Base-by-base conservation (phyloP, 2,888 invertebrate species). In the Perithous albicinctus region DNA sequence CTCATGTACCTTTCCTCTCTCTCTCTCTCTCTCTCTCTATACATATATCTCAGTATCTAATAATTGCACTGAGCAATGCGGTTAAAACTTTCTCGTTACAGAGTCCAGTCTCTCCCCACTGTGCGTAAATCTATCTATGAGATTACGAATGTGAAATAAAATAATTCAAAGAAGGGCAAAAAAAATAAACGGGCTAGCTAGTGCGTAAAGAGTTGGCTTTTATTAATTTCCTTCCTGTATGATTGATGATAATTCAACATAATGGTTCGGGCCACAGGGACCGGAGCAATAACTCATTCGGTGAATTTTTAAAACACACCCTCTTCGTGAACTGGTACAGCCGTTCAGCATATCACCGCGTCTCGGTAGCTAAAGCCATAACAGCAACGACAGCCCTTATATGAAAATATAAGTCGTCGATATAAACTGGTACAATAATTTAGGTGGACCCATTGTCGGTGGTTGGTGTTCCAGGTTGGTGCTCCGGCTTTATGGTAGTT, bases 161-260 rank as follows among this genome's bases (percentile, higher is more conserved):
- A 51, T n/a, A 56, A 56, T 64, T 23, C 8, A 18, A 8, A 12
- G 32, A 18, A 18, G 12, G 26, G 18, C n/a, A n/a, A n/a, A n/a
- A 46, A 46, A 56, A 43, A 59, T 18, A 18, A 18, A 32, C 32
- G 12, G 10, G 51, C 2, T 15, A 38, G 35, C 54, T 32, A n/a
- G 46, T 51, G 66, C 41, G 66, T 74, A 54, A 77, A 79, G 75
- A 84, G 84, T 84, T 82, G 84, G 80, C 84, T 87, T 46, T 86
- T 87, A 87, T 88, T 88, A 88, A 87, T 87, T 86, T 86, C 84
- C 82, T 79, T 69, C n/a, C 74, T 48, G 84, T 66, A 80, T 88
- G 87, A 88, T 86, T 85, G 87, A 88, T 88, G 87, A 85, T 88
- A 86, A 88, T 87, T 85, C 82, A 82, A 84, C 85, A 84, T 88